phyloP scores from a whole-genome alignment of 1,140 invertebrate species.

The Whitmania pigra region DNA sequence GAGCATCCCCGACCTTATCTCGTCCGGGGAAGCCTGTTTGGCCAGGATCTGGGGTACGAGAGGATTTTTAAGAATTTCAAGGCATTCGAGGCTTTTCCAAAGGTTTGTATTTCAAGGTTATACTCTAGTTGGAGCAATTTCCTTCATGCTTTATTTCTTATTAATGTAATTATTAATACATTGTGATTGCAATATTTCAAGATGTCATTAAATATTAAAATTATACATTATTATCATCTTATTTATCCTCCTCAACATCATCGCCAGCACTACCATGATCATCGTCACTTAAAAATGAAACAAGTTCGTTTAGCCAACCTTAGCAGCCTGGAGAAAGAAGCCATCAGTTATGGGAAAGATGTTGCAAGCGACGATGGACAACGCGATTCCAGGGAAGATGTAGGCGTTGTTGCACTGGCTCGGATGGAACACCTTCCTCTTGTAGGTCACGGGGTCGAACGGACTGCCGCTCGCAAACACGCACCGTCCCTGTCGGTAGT shows the following conservation, averaged over 20 bases:
- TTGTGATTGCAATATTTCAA: background rate
- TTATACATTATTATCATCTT: slow-evolving; percentile 10
- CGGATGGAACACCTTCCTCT: slow-evolving; percentile 16
- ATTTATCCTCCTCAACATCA: background rate
- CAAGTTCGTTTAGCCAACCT: slow-evolving; percentile 15
- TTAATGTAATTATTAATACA: background rate
- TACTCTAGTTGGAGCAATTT: background rate
- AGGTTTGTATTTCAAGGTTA: background rate
- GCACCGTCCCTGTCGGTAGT: slow-evolving; percentile 17
- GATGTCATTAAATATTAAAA: background rate
- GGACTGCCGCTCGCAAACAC: slow-evolving; percentile 25
- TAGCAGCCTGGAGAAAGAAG: slow-evolving; percentile 26
- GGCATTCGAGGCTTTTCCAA: background rate
- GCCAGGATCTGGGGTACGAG: slow-evolving; percentile 49
- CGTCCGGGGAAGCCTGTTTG: slow-evolving; percentile 60
- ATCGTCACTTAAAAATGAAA: background rate
- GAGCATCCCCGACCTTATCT: slow-evolving; percentile 66
- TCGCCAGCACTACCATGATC: background rate
- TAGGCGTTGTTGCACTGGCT: slow-evolving; percentile 22
- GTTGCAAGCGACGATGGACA: slow-evolving; percentile 17
- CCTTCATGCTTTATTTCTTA: background rate
- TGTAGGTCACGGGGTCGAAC: slow-evolving; percentile 19
- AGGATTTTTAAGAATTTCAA: background rate
- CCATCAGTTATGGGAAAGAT: slow-evolving; percentile 25
- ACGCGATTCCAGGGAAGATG: slow-evolving; percentile 19